Conservation (phyloP, 2,888 invertebrate species). For the Sisyra nigra region DNA sequence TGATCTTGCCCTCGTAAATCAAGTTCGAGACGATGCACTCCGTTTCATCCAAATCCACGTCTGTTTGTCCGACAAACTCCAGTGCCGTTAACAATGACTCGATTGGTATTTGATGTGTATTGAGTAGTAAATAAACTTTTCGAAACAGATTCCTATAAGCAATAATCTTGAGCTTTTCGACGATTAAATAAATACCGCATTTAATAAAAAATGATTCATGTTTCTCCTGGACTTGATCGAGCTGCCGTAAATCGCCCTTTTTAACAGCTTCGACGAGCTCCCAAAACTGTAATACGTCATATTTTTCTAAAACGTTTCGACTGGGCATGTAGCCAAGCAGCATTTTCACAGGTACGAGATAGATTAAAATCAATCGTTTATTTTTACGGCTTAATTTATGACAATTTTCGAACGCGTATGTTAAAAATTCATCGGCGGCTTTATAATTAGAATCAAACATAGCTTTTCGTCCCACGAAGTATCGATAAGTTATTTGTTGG, state of each 20-base stretch:
- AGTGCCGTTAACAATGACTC: slow-evolving; percentile 69
- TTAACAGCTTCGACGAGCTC: slow-evolving; percentile 79
- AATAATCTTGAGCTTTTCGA: slow-evolving; percentile 89
- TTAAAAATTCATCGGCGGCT: slow-evolving; percentile 79
- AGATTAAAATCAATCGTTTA: slow-evolving; percentile 83
- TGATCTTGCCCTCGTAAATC: slow-evolving; percentile 92
- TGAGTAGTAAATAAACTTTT: slow-evolving; percentile 64
- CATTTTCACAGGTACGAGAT: slow-evolving; percentile 95
- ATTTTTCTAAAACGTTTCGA: slow-evolving; percentile 62
- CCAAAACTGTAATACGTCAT: slow-evolving; percentile 80
- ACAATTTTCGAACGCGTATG: slow-evolving; percentile 87
- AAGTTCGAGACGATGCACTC: slow-evolving; percentile 94
- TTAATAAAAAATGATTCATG: slow-evolving; percentile 88
- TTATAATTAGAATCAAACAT: slow-evolving; percentile 98
- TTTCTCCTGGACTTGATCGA: slow-evolving; percentile 68
- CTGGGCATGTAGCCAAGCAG: slow-evolving; percentile 90
- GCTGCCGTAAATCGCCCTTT: slow-evolving; percentile 70
- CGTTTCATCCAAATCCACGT: slow-evolving; percentile 86
- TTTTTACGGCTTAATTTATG: slow-evolving; percentile 67
- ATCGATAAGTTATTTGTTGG: slow-evolving; percentile 92
- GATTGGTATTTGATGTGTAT: slow-evolving; percentile 79
- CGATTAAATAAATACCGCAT: slow-evolving; percentile 92
- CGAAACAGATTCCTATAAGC: slow-evolving; percentile 93
- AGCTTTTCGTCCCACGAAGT: slow-evolving; percentile 92
- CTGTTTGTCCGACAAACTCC: slow-evolving; percentile 62